These are phyloP conservation scores for Alsophila aescularia DNA, from an alignment of 2,888 invertebrate genomes.

Conservation along the genomic window DNA sequence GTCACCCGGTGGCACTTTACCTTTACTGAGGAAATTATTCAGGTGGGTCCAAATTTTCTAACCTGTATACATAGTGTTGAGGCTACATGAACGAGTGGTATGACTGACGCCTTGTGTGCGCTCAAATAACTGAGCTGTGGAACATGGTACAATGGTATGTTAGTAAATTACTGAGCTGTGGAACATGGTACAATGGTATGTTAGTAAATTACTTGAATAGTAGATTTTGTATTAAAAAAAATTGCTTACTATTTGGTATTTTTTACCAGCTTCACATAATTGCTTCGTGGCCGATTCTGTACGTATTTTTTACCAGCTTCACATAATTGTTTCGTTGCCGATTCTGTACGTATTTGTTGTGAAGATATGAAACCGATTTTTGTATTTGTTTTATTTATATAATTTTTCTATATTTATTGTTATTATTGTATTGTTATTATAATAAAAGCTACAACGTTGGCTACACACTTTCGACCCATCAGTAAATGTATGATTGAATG, in stretches of 20 bases:
- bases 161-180: neutral
- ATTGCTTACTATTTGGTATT: no score
- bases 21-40: conserved; percentile 52
- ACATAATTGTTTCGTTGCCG: neutral
- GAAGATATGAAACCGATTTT: neutral
- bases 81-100: conserved; percentile 31
- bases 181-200: no score
- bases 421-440: conserved; percentile 21
- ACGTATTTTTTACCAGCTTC: neutral
- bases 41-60: conserved; percentile 69
- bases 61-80: conserved; percentile 38
- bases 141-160: neutral
- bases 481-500: neutral
- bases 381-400: conserved; percentile 11
- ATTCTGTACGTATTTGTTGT: neutral
- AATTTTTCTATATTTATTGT: conserved; percentile 32
- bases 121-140: neutral
- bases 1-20: conserved; percentile 57
- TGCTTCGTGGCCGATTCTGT: no score
- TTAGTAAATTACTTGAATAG: no score
- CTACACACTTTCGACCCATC: neutral
- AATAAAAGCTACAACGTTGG: neutral
- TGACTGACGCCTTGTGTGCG: conserved; percentile 19
- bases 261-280: no score
- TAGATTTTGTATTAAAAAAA: no score